A percentile compares a stretch with the other conserved stretches of the same genome.
phyloP scores from a whole-genome alignment of 2,797 vertebrate species.

The Eptatretus atami region DNA sequence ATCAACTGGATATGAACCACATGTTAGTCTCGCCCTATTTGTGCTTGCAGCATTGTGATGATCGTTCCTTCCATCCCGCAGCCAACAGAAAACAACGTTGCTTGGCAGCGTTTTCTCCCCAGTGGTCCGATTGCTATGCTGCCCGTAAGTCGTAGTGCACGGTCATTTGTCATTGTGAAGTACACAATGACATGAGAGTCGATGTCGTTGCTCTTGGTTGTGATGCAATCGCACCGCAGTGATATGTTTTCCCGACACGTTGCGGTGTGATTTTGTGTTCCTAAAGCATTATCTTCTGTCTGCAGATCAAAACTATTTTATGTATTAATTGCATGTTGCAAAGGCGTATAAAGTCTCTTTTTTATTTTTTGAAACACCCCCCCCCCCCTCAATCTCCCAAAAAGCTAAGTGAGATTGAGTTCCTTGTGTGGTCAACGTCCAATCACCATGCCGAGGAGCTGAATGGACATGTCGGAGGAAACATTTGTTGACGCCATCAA shows the following conservation, averaged over 20 bases:
- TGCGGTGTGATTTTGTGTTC: too few species aligned
- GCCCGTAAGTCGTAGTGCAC: conserved; percentile 26
- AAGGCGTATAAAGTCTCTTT: neutral
- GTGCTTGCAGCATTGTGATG: too few species aligned
- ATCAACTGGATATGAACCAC: too few species aligned
- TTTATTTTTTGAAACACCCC: neutral
- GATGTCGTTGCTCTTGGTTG: too few species aligned
- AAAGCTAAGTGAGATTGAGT: conserved; percentile 56
- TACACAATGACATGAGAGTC: too few species aligned
- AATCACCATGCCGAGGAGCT: conserved; percentile 47
- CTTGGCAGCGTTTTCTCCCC: conserved; percentile 91
- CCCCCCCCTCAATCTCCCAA: conserved; percentile 9
- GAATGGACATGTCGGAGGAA: conserved; percentile 49
- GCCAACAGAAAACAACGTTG: conserved; percentile 80
- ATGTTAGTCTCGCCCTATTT: too few species aligned
- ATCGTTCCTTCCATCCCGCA: conserved; percentile 11
- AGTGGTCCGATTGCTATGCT: conserved; percentile 71
- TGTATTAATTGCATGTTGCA: neutral
- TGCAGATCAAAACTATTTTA: neutral
- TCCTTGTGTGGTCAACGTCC: conserved; percentile 91
- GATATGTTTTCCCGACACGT: too few species aligned
- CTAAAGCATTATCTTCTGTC: neutral
- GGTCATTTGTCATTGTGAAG: neutral
- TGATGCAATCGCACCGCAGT: too few species aligned
- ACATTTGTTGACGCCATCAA: conserved; percentile 71